These are phyloP conservation scores for Uria aalge DNA, from an alignment of 2,113 vertebrate genomes.

Conservation along the genomic window DNA sequence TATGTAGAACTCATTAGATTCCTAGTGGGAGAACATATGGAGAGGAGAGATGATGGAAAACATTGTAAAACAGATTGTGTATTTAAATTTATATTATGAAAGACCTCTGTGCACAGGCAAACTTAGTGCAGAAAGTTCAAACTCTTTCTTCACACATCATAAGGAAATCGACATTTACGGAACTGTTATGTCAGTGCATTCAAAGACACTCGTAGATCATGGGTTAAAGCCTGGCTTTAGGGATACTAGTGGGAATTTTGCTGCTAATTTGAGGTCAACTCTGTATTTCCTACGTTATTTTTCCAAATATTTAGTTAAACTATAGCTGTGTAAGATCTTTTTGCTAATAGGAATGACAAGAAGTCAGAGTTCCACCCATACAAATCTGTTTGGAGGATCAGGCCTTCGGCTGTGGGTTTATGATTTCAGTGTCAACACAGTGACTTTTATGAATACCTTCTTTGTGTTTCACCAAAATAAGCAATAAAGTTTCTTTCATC, in stretches of 20 bases:
- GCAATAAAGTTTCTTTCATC: background rate
- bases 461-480: background rate
- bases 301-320: background rate
- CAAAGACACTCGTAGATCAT: background rate
- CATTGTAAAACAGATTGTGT: conserved; percentile 40
- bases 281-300: background rate
- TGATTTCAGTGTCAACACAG: background rate
- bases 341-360: background rate
- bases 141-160: background rate
- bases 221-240: background rate
- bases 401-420: background rate
- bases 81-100: conserved; percentile 62
- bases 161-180: background rate
- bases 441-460: background rate
- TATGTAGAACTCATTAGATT: conserved; percentile 74
- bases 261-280: background rate
- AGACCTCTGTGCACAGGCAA: conserved; percentile 38
- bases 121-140: conserved; percentile 13
- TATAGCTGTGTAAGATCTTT: background rate
- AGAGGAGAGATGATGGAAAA: conserved; percentile 62
- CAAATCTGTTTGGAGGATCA: background rate
- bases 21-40: conserved; percentile 76
- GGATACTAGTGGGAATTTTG: background rate
- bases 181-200: background rate
- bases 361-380: background rate